Evolutionary conservation across 2,797 vertebrate species (phyloP).

Genomic region (Phataginus tricuspis): DNA sequence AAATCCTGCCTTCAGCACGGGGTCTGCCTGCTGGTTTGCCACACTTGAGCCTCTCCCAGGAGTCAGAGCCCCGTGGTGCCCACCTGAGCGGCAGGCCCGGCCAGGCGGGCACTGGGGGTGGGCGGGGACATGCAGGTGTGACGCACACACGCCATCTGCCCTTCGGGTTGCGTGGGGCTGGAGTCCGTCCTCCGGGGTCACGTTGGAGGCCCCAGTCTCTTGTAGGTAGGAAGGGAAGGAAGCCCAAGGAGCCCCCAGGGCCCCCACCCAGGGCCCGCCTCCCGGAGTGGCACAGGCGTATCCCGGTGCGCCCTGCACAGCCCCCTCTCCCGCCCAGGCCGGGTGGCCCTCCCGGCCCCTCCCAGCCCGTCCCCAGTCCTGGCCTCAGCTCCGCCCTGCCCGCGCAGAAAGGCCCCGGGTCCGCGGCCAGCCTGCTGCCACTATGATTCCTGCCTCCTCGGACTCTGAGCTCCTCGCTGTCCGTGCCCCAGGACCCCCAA

Average conservation of each 20-base stretch:
- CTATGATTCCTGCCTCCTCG: neutral
- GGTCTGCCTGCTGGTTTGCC: constrained; percentile 54
- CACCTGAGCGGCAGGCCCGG: neutral
- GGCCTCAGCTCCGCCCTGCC: rapidly evolving
- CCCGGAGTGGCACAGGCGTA: rapidly evolving
- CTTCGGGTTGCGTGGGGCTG: neutral
- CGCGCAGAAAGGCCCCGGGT: neutral
- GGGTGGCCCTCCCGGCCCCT: neutral
- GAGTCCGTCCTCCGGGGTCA: rapidly evolving
- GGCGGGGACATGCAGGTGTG: rapidly evolving
- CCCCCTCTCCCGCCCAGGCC: neutral
- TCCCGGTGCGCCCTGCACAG: neutral
- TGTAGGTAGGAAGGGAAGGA: rapidly evolving
- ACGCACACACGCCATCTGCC: rapidly evolving
- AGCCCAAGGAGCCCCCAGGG: rapidly evolving
- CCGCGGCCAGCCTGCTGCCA: rapidly evolving
- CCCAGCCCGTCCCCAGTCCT: neutral
- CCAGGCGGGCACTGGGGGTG: rapidly evolving
- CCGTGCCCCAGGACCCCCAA: neutral
- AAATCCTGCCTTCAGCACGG: constrained; percentile 60
- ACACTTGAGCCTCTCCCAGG: neutral
- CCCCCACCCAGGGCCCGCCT: too few relatives aligned
- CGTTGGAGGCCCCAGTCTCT: neutral
- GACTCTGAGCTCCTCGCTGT: neutral
- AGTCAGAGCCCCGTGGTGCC: neutral